Percentiles rank a stretch among this genome's conserved stretches.
These are phyloP conservation scores for Euthynnus affinis DNA, from an alignment of 2,797 vertebrate genomes.

Conservation along the genomic window DNA sequence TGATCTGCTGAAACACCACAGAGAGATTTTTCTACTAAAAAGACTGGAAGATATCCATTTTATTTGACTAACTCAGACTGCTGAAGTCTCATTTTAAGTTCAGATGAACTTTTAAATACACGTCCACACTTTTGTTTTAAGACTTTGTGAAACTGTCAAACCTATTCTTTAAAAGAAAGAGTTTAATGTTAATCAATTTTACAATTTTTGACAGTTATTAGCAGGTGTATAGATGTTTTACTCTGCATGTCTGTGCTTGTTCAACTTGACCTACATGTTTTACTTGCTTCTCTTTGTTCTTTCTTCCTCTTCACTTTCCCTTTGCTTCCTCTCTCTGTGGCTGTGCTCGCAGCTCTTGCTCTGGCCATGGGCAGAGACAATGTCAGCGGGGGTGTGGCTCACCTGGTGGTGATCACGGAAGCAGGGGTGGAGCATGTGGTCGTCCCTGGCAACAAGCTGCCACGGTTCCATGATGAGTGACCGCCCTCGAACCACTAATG, in stretches of 20 bases:
- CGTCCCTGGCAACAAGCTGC: slow-evolving; percentile 88
- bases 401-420: slow-evolving; percentile 88
- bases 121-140: too few species aligned
- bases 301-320: not conserved
- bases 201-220: not conserved
- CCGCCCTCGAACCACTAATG: fast-evolving
- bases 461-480: slow-evolving; percentile 86
- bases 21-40: too few species aligned
- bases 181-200: not conserved
- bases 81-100: too few species aligned
- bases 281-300: not conserved
- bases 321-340: not conserved
- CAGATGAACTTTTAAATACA: too few species aligned
- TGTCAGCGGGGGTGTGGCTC: slow-evolving; percentile 90
- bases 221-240: not conserved
- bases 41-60: too few species aligned
- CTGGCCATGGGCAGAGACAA: slow-evolving; percentile 91
- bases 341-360: slow-evolving; percentile 83
- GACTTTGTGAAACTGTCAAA: too few species aligned
- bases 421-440: slow-evolving; percentile 85
- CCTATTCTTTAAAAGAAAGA: not conserved
- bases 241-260: not conserved
- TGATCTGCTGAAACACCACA: too few species aligned
- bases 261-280: not conserved
- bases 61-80: too few species aligned